These are phyloP conservation scores for Myripristis jacobus DNA, from an alignment of 2,797 vertebrate genomes.

Conservation along the genomic window DNA sequence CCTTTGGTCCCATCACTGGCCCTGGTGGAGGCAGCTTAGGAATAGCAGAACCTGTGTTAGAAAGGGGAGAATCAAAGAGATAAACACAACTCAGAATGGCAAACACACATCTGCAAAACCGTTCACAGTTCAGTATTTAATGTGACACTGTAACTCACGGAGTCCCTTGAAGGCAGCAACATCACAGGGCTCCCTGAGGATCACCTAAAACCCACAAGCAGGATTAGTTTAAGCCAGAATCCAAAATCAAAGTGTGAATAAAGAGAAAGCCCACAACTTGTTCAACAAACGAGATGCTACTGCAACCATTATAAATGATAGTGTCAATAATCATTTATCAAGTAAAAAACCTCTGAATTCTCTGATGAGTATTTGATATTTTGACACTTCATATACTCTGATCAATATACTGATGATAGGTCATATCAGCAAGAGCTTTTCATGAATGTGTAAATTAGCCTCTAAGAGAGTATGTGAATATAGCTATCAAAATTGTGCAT, in stretches of 20 bases:
- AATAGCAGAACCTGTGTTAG: slow-evolving; percentile 71
- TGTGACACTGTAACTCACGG: slow-evolving; percentile 72
- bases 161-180: slow-evolving; percentile 80
- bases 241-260: neutral
- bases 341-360: too few relatives aligned
- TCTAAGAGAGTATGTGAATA: too few relatives aligned
- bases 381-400: neutral
- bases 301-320: too few relatives aligned
- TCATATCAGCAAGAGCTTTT: neutral
- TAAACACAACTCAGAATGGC: neutral
- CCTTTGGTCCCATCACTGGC: slow-evolving; percentile 55
- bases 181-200: slow-evolving; percentile 82
- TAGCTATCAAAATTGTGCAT: too few relatives aligned
- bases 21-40: slow-evolving; percentile 62
- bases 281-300: too few relatives aligned
- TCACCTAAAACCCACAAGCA: slow-evolving; percentile 69
- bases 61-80: neutral
- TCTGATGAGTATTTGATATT: too few relatives aligned
- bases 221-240: slow-evolving; percentile 8
- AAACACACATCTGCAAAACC: neutral
- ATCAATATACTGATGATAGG: neutral
- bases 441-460: too few relatives aligned
- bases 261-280: neutral
- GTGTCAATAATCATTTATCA: too few relatives aligned
- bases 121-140: neutral